Base-by-base conservation (phyloP, 1,140 invertebrate genomes). In the Chrysomallon squamiferum region DNA sequence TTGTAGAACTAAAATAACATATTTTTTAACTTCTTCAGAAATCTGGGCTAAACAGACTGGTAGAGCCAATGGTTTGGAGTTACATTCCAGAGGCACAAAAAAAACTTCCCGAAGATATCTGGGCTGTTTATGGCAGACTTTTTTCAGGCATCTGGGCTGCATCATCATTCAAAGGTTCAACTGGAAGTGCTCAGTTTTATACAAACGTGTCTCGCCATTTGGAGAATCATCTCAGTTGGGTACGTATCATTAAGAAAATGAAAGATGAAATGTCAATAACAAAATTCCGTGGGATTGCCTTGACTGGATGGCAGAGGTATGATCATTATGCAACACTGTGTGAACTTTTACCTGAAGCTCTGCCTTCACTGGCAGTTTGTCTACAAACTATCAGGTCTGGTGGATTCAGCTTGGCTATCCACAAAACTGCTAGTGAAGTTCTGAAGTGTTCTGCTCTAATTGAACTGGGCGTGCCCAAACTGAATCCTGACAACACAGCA, bases 301-400 rank as follows among this genome's bases (percentile, higher is more conserved):
- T 92, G 29, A 91, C 90, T 11, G 90, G 91, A 0, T 92, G 91
- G 91, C 90, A 91, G 71, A 65, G 91, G 60, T 96, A 94, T 77
- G 94, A 95, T 84, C 96, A 98, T 82, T 93, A 95, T 87, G 93
- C 93, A 2, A 90, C 93, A 0, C 87, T 97, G 22, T 96, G 94
- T 80, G 96, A 98, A 86, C 85, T 97, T 5, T 82, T 99, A 11
- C 90, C 90, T 9, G 86, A 87, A 0, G 89, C 90, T 3, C 84
- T 97, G 65, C 96, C 96, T 11, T 91, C 91, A 0, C 80, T 93
- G 18, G 88, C 88, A 0, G 75, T 91, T 2, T 90, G 89, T 78
- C 80, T 92, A 43, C 43, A 62, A 18, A 68, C 74, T 13, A 62
- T 76, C 25, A 38, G 62, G 27, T 52, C 68, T 58, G 78, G 72